phyloP scores from a whole-genome alignment of 2,888 invertebrate genomes.

The Melipona beecheii region DNA sequence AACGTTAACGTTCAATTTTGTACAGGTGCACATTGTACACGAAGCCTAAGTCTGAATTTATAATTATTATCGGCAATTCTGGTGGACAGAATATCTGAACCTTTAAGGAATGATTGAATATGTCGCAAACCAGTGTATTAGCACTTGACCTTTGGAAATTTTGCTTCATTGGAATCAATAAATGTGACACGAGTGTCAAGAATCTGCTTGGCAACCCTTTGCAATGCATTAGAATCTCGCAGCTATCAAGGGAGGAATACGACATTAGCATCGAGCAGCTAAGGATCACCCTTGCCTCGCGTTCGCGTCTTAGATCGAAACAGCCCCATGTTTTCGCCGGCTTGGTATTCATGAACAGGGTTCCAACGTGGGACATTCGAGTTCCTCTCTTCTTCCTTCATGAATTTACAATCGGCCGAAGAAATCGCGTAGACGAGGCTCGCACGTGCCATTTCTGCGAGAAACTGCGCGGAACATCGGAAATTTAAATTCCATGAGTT shows the following conservation, averaged over 20 bases:
- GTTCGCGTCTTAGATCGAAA: constrained; percentile 70
- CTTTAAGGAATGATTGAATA: rapidly evolving
- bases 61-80: no score
- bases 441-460: constrained; percentile 18
- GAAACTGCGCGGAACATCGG: background rate
- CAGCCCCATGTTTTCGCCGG: constrained; percentile 75
- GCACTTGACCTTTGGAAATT: background rate
- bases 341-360: constrained; percentile 76
- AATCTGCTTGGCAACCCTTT: constrained; percentile 66
- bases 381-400: constrained; percentile 71
- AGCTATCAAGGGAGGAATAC: constrained; percentile 37
- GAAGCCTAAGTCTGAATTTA: no score
- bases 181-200: constrained; percentile 62
- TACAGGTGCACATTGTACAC: no score
- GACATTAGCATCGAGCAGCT: constrained; percentile 70
- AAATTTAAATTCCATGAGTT: background rate
- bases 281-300: constrained; percentile 55
- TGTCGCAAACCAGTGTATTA: background rate
- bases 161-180: constrained; percentile 50
- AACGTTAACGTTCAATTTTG: background rate
- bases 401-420: constrained; percentile 75
- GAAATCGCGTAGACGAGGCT: constrained; percentile 34
- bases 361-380: constrained; percentile 36
- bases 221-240: constrained; percentile 67
- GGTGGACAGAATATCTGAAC: no score